Evolutionary conservation across 2,888 invertebrate species (phyloP).

Genomic region (Macrophya alboannulata): DNA sequence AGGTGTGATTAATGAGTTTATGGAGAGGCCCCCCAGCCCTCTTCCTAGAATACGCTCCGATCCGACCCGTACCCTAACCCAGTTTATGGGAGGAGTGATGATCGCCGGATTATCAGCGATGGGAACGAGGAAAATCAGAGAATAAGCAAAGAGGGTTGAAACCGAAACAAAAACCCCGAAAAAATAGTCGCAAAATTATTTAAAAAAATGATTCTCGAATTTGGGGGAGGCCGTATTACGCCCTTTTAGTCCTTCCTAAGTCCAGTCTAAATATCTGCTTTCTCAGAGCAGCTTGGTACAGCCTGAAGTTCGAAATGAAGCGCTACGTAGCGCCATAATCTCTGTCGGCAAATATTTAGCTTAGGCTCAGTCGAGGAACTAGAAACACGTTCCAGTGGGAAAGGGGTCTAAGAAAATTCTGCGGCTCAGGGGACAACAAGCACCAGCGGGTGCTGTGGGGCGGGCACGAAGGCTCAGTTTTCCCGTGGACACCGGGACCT

Average conservation of each 20-base stretch:
- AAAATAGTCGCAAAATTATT: not conserved
- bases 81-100: not conserved
- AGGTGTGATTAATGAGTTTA: constrained; percentile 66
- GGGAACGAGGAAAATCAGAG: not conserved
- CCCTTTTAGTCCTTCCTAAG: not conserved
- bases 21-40: not conserved
- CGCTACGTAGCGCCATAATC: constrained; percentile 66
- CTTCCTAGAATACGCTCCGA: not conserved
- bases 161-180: not conserved
- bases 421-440: not conserved
- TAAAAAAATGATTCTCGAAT: not conserved
- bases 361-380: constrained; percentile 60
- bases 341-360: constrained; percentile 72
- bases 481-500: not conserved
- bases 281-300: not conserved
- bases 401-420: constrained; percentile 36
- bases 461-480: not conserved
- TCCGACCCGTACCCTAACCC: not conserved
- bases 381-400: constrained; percentile 14
- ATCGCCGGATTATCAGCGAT: not conserved
- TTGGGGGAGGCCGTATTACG: not conserved
- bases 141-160: not conserved
- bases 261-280: constrained; percentile 1
- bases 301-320: not conserved
- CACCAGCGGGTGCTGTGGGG: not conserved